Evolutionary conservation across 2,888 invertebrate genomes (phyloP), one percentile per base, ranked within the genome.

Genomic region (Stramonita haemastoma): DNA sequence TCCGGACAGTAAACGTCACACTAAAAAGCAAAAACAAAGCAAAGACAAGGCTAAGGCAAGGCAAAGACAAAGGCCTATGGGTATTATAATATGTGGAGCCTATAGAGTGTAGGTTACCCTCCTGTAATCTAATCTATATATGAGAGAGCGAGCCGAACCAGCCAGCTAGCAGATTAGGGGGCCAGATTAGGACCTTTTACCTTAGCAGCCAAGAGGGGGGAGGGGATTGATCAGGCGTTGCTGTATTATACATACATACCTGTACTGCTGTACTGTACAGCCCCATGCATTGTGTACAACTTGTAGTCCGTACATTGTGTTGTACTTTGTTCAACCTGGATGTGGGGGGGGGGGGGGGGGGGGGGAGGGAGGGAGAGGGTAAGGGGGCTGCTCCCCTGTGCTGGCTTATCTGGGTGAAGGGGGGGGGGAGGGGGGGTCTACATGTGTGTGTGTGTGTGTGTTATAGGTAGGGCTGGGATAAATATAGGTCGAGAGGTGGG

Each of bases 71-170:
- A 46, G 46, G 46, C 2, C 8, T 46, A 46, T 46, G 2, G 8
- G 46, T 46, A 46, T 46, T 46, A 46, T 46, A 46, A 5, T 46
- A 46, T 46, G 46, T 46, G 46, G 46, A 2, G 66, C 66, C 17
- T 34, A 17, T 32, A 79, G 32, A 34, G 79, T 79, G 22, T 79
- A 79, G 32, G 79, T 46, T 84, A 19, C 86, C 86, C 86, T 57
- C 86, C 86, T 86, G 86, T 86, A 86, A 86, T 86, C 86, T 86
- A 86, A 86, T 86, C 86, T 66, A 57, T 60, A 66, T 66, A 66
- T 26, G 83, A 83, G 79, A 56, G 84, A 26, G 36, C 0, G 84
- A 84, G 34, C 84, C 46, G 46, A 46, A 46, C 46, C 81, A 26
- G 57, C 56, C 84, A 57, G 32, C 86, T 32, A 86, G 56, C 57